phyloP scores from a whole-genome alignment of 1,140 invertebrate species.

The Protaetia brevitarsis region DNA sequence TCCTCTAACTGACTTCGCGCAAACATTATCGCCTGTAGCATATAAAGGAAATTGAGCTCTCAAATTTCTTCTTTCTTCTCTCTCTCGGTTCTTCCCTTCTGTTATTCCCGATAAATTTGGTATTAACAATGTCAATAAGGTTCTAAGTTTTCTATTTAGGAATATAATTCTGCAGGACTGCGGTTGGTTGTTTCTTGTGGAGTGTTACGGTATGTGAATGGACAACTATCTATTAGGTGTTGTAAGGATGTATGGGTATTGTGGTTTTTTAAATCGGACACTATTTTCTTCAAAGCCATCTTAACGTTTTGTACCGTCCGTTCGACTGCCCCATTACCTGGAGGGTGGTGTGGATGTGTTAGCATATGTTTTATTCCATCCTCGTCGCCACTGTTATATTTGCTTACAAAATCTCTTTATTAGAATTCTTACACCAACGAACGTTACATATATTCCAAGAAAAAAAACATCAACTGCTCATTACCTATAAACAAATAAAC shows the following conservation, averaged over 20 bases:
- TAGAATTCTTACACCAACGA: too few species aligned
- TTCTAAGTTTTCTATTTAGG: neutral
- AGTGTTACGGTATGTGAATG: neutral
- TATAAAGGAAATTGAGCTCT: neutral
- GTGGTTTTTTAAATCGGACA: neutral
- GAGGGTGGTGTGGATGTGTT: slow-evolving; percentile 31
- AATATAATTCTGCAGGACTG: neutral
- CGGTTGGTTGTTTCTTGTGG: neutral
- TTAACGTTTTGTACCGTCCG: slow-evolving; percentile 21
- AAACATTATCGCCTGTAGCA: neutral
- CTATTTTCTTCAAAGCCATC: neutral
- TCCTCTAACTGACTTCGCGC: neutral
- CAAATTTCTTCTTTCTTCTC: neutral
- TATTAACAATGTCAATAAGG: neutral
- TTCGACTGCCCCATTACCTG: slow-evolving; percentile 27
- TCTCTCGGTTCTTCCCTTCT: neutral
- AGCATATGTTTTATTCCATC: slow-evolving; percentile 29
- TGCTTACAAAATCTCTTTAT: too few species aligned
- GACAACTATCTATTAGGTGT: neutral
- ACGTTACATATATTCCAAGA: too few species aligned
- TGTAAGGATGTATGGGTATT: neutral
- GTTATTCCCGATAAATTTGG: neutral
- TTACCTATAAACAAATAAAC: too few species aligned
- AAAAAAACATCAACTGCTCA: too few species aligned
- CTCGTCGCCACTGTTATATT: too few species aligned